Base-by-base conservation (phyloP, 2,113 vertebrate species). In the Austrofundulus limnaeus region DNA sequence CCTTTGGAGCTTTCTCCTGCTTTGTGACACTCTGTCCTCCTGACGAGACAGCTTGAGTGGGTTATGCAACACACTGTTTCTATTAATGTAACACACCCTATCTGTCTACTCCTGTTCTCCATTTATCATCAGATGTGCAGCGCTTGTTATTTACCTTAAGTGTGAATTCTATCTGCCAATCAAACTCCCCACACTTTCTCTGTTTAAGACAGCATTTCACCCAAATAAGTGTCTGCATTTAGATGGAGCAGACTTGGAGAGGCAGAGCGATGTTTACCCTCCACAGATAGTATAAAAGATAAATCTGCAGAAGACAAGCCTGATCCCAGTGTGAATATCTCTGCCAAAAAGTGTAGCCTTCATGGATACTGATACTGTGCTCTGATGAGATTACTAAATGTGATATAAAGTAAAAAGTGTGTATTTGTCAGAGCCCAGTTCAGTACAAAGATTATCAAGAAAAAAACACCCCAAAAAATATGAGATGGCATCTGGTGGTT, bases 391-490 rank as follows among this genome's bases (percentile, higher is more conserved):
- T 77, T 83, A 80, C 57, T 67, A 60, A 66, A 42, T 55, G 50
- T 25, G 62, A 83, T 77, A 74, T 21, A 59, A 78, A 1, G 64
- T 48, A 76, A 68, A 74, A 82, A 67, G 76, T 71, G 59, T 55
- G 61, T 10, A 2, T 8, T 49, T 3, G 34, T 74, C 77, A 69
- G 71, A 73, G 58, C 56, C 61, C 13, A 16, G 43, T 12, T 21
- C 64, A 51, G 59, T 66, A 76, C 71, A 82, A 77, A 77, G 83
- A 85, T 82, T 78, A 82, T 48, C 20, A 63, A 47, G 57, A 19
- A 21, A 72, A 82, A 45, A 62, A 28, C 28, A 28, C 3, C 28
- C 28, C 31, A 8, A 34, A 34, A 34, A 34, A 34, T 20, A 70
- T 47, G 49, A 1, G 61, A 70, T 81, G 47, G 59, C 50, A 52